Base-by-base conservation (phyloP, 2,797 vertebrate genomes). In the Geotrypetes seraphini region DNA sequence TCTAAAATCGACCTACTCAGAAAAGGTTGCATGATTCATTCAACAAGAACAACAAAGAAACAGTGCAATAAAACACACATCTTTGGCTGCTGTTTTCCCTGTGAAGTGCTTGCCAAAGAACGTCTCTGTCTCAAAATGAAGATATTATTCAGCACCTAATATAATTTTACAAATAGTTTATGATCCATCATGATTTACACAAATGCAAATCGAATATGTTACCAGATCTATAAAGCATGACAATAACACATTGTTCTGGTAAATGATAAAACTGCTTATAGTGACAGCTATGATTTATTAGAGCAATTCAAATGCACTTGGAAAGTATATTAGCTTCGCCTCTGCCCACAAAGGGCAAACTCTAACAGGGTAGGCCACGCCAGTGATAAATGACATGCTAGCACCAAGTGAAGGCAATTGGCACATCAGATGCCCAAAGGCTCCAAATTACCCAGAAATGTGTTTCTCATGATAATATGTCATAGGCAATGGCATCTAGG, bases 201-300 rank as follows among this genome's bases (percentile, higher is more conserved):
- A 66, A 71, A 71, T 65, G 57, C 20, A 66, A 70, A 31, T 58
- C 64, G 40, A 31, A 31, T 52, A 49, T 6, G 60, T 22, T 25
- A 33, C 16, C 17, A 45, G 17, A 3, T 53, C 49, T 50, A 43
- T 35, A 71, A 70, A 69, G 57, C 43, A 57, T 25, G 31, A 66
- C 56, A 57, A 60, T 66, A 75, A 68, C 57, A 45, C 64, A 71
- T 59, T 69, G 65, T 63, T 68, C 51, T 61, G 55, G 61, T 53
- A 72, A 74, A 68, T 65, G 72, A 75, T 69, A 66, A 67, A 72
- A 67, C 49, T 55, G 60, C 63, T 79, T 41, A 38, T 39, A 50
- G 36, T 78, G 75, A 73, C 77, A 79, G 67, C 37, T 49, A 43
- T 81, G 81, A 85, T 84, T 81, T 80, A 85, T 75, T 61, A 68